phyloP scores from a whole-genome alignment of 2,113 vertebrate species.

The Oceanites oceanicus region DNA sequence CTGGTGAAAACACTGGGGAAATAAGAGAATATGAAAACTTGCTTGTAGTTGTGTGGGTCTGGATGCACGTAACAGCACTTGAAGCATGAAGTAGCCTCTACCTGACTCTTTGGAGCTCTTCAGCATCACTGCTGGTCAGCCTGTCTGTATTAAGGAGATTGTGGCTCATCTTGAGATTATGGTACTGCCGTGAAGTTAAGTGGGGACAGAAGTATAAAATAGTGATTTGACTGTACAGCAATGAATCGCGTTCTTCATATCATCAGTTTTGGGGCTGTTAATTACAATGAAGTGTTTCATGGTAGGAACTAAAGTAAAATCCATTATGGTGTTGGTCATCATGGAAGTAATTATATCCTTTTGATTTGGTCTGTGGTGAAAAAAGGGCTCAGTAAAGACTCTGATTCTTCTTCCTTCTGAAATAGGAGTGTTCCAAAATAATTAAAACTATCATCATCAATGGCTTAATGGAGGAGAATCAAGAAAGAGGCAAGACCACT shows the following conservation, averaged over 20 bases:
- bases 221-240: not conserved
- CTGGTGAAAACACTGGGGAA: not conserved
- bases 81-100: not conserved
- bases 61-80: rapidly evolving
- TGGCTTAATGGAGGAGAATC: not conserved
- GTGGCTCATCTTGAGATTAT: not conserved
- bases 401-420: not conserved
- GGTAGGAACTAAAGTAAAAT: constrained; percentile 8
- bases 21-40: not conserved
- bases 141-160: not conserved
- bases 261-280: not conserved
- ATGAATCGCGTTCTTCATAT: not conserved
- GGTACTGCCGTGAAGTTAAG: not conserved
- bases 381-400: not conserved
- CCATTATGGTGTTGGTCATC: constrained; percentile 12
- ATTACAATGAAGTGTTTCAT: constrained; percentile 22
- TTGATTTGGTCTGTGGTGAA: not conserved
- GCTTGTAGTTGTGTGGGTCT: not conserved
- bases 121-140: not conserved
- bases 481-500: not conserved
- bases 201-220: not conserved
- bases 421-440: not conserved
- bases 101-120: not conserved
- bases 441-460: not conserved
- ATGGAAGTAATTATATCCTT: constrained; percentile 20